Conservation (phyloP, 2,113 vertebrate genomes). For the Oryzias woworae region DNA sequence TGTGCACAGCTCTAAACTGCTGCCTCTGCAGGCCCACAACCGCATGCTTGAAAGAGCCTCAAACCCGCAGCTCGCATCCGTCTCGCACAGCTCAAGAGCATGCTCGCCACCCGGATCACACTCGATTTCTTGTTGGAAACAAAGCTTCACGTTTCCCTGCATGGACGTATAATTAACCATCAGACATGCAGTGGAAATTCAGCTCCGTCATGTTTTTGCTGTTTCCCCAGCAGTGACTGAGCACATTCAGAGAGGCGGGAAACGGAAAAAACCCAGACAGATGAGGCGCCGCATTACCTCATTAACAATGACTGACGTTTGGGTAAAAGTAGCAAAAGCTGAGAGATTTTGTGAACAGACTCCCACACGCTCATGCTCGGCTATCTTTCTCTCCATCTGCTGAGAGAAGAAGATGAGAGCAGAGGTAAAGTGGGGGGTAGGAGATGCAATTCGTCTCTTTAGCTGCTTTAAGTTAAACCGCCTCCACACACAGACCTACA, state of each 20-base stretch:
- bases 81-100: neutral
- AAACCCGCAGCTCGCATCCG: constrained; percentile 19
- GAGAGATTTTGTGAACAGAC: constrained; percentile 36
- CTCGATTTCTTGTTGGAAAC: too few relatives aligned
- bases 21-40: too few relatives aligned
- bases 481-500: constrained; percentile 52
- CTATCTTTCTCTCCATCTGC: constrained; percentile 41
- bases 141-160: too few relatives aligned
- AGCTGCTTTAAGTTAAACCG: constrained; percentile 18
- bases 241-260: neutral
- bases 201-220: constrained; percentile 1
- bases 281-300: neutral
- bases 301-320: neutral
- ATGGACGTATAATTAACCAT: neutral
- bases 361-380: constrained; percentile 25
- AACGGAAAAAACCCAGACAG: constrained; percentile 5
- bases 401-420: constrained; percentile 9
- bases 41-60: constrained; percentile 1
- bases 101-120: neutral
- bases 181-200: constrained; percentile 30
- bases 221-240: constrained; percentile 10
- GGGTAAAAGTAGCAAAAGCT: neutral
- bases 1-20: too few relatives aligned
- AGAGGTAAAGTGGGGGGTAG: neutral
- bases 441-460: neutral